phyloP scores from a whole-genome alignment of 2,888 invertebrate genomes.

The Thyatira batis region DNA sequence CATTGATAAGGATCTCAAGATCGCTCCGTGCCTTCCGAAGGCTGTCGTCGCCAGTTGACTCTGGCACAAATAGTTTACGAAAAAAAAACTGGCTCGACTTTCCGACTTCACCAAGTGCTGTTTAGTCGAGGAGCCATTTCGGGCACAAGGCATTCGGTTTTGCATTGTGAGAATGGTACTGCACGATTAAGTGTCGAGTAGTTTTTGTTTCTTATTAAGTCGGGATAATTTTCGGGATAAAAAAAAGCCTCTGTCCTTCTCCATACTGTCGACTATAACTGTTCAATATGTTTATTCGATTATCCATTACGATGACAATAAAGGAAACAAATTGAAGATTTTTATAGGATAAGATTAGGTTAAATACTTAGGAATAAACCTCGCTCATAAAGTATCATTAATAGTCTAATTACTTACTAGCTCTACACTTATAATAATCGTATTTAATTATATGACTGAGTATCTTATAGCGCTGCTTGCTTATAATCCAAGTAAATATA shows the following conservation, averaged over 20 bases:
- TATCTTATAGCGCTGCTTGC: not conserved
- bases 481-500: not conserved
- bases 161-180: not conserved
- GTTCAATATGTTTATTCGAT: too few relatives aligned
- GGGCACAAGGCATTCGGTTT: not conserved
- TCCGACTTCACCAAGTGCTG: not conserved
- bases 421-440: too few relatives aligned
- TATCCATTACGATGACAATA: too few relatives aligned
- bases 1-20: constrained; percentile 49
- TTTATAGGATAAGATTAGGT: too few relatives aligned
- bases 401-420: too few relatives aligned
- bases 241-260: too few relatives aligned
- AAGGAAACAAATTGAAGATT: too few relatives aligned
- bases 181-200: not conserved
- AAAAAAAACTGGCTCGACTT: constrained; percentile 8
- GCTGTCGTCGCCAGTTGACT: constrained; percentile 27
- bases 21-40: constrained; percentile 26
- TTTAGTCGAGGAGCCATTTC: constrained; percentile 3
- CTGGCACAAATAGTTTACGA: constrained; percentile 22
- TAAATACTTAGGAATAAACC: too few relatives aligned
- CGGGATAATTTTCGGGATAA: too few relatives aligned
- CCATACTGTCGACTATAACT: too few relatives aligned
- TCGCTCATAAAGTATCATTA: not conserved
- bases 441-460: not conserved
- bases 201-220: not conserved